These are phyloP conservation scores for Orthosia gothica DNA, from an alignment of 2,888 invertebrate species.

Conservation along the genomic window DNA sequence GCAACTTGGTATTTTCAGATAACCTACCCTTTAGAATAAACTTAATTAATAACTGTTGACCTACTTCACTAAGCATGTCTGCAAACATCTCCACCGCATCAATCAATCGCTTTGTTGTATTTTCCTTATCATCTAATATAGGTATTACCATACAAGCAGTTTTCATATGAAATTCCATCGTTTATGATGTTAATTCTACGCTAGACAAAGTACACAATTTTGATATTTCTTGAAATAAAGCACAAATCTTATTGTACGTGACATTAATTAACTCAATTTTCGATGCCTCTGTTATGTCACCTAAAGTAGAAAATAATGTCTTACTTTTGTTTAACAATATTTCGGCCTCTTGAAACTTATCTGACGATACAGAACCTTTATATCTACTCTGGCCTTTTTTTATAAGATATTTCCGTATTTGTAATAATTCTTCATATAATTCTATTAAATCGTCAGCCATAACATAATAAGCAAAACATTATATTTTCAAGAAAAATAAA, in stretches of 20 bases:
- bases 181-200: neutral
- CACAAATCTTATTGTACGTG: neutral
- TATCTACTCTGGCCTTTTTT: neutral
- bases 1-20: too few species aligned
- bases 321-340: neutral
- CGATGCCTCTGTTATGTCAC: neutral
- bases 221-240: neutral
- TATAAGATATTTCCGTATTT: neutral
- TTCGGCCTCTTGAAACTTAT: neutral
- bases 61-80: too few species aligned
- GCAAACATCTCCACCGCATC: too few species aligned
- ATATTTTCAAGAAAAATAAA: neutral
- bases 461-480: neutral
- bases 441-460: neutral
- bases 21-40: too few species aligned
- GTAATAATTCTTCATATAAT: neutral
- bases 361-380: neutral
- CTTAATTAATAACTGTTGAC: too few species aligned
- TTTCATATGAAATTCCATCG: too few species aligned
- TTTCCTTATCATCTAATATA: too few species aligned
- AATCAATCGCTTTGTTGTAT: too few species aligned
- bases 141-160: too few species aligned
- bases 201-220: neutral
- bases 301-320: neutral
- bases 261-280: neutral